Conservation (phyloP, 2,113 vertebrate genomes). For the Paedocypris sp. region DNA sequence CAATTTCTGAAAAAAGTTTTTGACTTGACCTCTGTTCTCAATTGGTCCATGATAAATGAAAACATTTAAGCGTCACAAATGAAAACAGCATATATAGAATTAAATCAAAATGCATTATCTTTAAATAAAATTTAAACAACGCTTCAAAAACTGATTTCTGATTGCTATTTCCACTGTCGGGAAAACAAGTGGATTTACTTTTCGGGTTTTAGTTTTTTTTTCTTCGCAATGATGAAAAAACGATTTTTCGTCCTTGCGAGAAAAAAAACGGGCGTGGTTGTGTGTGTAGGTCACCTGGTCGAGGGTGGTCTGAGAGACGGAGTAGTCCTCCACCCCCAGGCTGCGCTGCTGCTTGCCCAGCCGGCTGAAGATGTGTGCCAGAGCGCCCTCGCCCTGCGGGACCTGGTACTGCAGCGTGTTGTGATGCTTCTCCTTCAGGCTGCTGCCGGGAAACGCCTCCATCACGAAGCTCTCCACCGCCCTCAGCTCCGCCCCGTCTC, state of each 20-base stretch:
- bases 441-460: constrained; percentile 74
- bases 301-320: constrained; percentile 95
- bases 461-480: constrained; percentile 81
- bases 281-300: constrained; percentile 75
- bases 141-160: too few species aligned
- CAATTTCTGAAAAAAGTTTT: too few species aligned
- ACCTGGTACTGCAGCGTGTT: constrained; percentile 94
- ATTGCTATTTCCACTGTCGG: too few species aligned
- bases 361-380: constrained; percentile 83
- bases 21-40: too few species aligned
- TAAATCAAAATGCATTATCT: too few species aligned
- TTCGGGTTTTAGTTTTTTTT: too few species aligned
- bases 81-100: too few species aligned
- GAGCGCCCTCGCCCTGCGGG: constrained; percentile 66
- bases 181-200: too few species aligned
- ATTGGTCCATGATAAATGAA: too few species aligned
- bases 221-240: too few species aligned
- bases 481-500: constrained; percentile 64
- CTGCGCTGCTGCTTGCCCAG: constrained; percentile 74
- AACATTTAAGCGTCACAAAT: too few species aligned
- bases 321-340: constrained; percentile 90
- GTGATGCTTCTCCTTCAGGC: constrained; percentile 90
- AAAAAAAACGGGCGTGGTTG: background rate
- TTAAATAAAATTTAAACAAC: too few species aligned
- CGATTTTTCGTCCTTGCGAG: background rate